Evolutionary conservation across 2,888 invertebrate genomes (phyloP), one percentile per base, ranked within the genome.

Genomic region (Ctena decussata): DNA sequence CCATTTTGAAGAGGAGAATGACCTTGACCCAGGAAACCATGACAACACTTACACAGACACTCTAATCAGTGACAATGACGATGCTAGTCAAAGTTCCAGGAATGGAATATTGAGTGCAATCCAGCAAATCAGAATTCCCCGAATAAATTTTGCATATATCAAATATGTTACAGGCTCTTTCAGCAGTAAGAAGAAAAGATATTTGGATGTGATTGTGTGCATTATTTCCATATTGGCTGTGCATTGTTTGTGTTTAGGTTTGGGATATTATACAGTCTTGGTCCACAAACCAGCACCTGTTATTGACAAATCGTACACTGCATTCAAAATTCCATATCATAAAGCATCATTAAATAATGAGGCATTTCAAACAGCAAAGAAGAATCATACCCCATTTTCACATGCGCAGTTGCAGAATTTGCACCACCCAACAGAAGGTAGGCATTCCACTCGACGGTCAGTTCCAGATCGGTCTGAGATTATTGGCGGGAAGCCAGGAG

Each of bases 271-370:
- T 80, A 90, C 92, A 24, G 71, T 93, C 49, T 87, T 93, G 70
- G 77, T 91, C 12, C 80, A 86, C 44, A 86, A 91, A 44, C 93
- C 93, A 11, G 85, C 85, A 12, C 92, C 91, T 12, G 90, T 93
- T 32, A 93, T 95, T 32, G 95, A 95, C 82, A 93, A 94, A 76
- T 94, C 95, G 15, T 91, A 94, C 46, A 86, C 91, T 49, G 93
- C 95, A 21, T 95, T 95, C 84, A 90, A 90, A 77, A 95, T 95
- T 85, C 95, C 95, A 39, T 92, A 94, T 76, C 94, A 95, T 79
- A 80, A 91, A 71, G 94, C 92, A 0, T 94, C 94, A 12, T 80
- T 90, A 37, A 83, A 93, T 70, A 93, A 89, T 77, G 93, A 93
- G 39, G 93, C 94, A 3, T 82, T 94, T 30, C 86, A 92, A 60